Percentiles rank a stretch among this genome's conserved stretches.
phyloP scores from a whole-genome alignment of 1,140 invertebrate species.

The Orius insidiosus region DNA sequence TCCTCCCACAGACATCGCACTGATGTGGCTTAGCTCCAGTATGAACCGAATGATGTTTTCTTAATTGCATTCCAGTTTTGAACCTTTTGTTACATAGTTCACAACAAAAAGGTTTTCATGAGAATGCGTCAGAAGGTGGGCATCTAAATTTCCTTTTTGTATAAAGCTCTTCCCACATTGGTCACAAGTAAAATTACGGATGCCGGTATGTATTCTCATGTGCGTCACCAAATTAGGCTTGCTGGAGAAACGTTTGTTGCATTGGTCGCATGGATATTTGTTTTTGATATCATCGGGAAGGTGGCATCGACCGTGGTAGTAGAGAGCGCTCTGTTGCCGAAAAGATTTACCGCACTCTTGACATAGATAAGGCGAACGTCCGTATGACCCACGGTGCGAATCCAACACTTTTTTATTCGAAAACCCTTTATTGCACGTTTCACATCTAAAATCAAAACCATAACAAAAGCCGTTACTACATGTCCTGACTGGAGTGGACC shows the following conservation, averaged over 20 bases:
- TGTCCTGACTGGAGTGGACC: no score
- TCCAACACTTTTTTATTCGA: constrained; percentile 21
- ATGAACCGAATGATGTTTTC: constrained; percentile 42
- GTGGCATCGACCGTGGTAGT: constrained; percentile 21
- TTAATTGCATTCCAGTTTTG: constrained; percentile 34
- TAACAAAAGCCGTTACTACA: no score
- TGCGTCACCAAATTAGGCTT: constrained; percentile 18
- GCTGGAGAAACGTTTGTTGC: constrained; percentile 24
- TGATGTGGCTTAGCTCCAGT: constrained; percentile 53
- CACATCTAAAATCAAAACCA: constrained; percentile 20
- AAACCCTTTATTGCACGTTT: constrained; percentile 22
- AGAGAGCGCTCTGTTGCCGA: constrained; percentile 22
- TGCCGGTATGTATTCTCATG: constrained; percentile 21
- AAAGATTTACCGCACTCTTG: constrained; percentile 28
- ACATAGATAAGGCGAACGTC: constrained; percentile 17
- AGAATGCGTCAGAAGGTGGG: constrained; percentile 35
- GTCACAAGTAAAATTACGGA: constrained; percentile 24
- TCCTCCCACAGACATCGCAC: constrained; percentile 51
- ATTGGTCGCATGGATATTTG: constrained; percentile 27
- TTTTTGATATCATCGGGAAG: constrained; percentile 20
- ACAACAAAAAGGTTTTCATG: constrained; percentile 31
- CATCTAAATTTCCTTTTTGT: constrained; percentile 24
- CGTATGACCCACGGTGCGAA: constrained; percentile 19
- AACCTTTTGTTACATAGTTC: constrained; percentile 23
- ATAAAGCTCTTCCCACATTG: constrained; percentile 24